Percentiles rank a stretch among this genome's conserved stretches.
These are phyloP conservation scores for Apodemus agrarius DNA, from an alignment of 2,797 vertebrate genomes.

Conservation along the genomic window DNA sequence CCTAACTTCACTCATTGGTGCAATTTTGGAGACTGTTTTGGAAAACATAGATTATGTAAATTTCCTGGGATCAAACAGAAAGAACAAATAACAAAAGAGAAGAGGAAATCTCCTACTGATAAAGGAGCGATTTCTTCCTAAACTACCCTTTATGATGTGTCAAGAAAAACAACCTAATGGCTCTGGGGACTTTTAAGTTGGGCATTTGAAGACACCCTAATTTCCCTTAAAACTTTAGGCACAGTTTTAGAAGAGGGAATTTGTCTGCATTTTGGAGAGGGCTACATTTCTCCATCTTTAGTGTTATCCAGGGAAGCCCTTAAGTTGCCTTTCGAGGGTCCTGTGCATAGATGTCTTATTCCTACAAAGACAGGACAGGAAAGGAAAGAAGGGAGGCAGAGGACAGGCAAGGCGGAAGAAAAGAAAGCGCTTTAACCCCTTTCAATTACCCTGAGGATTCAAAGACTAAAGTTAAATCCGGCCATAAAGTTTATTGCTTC, in stretches of 20 bases:
- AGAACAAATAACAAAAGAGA: conserved; percentile 82
- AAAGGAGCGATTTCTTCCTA: conserved; percentile 85
- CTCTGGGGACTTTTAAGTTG: conserved; percentile 84
- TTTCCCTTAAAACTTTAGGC: conserved; percentile 78
- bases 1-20: conserved; percentile 67
- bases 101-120: conserved; percentile 88
- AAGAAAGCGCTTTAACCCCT: conserved; percentile 83
- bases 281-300: conserved; percentile 61
- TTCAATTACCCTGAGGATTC: conserved; percentile 89
- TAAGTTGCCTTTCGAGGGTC: conserved; percentile 67
- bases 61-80: conserved; percentile 74
- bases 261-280: not conserved
- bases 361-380: conserved; percentile 61
- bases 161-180: conserved; percentile 83
- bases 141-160: conserved; percentile 88
- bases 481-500: conserved; percentile 92
- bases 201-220: conserved; percentile 74
- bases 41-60: conserved; percentile 81
- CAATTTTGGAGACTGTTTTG: conserved; percentile 73
- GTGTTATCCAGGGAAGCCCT: conserved; percentile 29
- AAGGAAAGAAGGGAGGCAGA: conserved; percentile 49
- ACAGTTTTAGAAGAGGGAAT: conserved; percentile 59
- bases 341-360: conserved; percentile 39
- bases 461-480: conserved; percentile 91
- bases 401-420: conserved; percentile 78